phyloP scores from a whole-genome alignment of 2,113 vertebrate species.

The Dryoscopus gambensis region DNA sequence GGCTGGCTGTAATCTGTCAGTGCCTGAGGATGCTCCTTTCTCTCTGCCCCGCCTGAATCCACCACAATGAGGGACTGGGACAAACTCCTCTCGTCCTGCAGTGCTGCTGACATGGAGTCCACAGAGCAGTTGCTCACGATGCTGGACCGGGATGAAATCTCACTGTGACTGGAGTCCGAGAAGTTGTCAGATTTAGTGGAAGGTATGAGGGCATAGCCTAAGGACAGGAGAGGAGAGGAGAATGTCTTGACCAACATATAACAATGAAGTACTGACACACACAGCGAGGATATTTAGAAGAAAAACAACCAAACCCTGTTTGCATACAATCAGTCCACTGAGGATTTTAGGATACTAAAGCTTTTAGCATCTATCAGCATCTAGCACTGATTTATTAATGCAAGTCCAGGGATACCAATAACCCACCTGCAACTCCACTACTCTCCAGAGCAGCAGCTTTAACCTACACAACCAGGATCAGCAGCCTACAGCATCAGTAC shows the following conservation, averaged over 20 bases:
- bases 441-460: background rate
- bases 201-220: constrained; percentile 82
- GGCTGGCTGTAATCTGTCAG: constrained; percentile 73
- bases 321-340: background rate
- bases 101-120: constrained; percentile 82
- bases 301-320: background rate
- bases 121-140: constrained; percentile 88
- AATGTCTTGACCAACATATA: background rate
- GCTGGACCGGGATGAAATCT: constrained; percentile 94
- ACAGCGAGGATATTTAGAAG: background rate
- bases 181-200: constrained; percentile 84
- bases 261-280: background rate
- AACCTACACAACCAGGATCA: background rate
- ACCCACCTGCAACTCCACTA: background rate
- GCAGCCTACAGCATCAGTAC: background rate
- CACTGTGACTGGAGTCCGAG: constrained; percentile 92
- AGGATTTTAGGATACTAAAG: background rate
- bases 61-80: constrained; percentile 51
- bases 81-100: constrained; percentile 78
- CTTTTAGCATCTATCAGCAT: background rate
- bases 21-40: constrained; percentile 58
- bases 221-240: background rate
- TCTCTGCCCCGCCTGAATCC: constrained; percentile 66
- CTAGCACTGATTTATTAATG: background rate
- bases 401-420: background rate